Percentiles rank a stretch among this genome's conserved stretches.
Conservation (phyloP, 1,140 invertebrate genomes). For the Zaprionus vittiger region DNA sequence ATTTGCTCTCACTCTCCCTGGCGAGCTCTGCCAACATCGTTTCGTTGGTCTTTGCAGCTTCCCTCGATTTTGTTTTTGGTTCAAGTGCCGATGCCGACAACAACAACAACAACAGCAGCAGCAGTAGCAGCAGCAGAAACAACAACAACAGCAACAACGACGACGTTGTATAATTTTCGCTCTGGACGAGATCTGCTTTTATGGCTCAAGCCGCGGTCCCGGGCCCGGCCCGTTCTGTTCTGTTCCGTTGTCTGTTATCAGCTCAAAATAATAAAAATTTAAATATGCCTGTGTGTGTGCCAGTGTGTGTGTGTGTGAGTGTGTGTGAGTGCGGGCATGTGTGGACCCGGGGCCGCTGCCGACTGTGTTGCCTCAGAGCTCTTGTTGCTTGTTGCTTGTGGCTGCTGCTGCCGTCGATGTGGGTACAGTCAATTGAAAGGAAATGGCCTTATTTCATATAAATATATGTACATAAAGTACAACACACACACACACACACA, state of each 20-base stretch:
- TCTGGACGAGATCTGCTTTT: constrained; percentile 73
- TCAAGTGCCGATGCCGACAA: constrained; percentile 58
- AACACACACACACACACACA: constrained; percentile 54
- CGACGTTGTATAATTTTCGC: constrained; percentile 65
- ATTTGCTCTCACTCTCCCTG: not conserved
- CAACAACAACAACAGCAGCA: constrained; percentile 20
- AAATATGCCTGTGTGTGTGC: constrained; percentile 56
- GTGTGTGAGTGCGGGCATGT: constrained; percentile 37
- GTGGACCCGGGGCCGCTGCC: constrained; percentile 57
- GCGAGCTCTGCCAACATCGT: constrained; percentile 27
- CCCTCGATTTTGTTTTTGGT: constrained; percentile 70
- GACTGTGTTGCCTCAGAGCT: constrained; percentile 31
- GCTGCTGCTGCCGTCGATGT: constrained; percentile 72
- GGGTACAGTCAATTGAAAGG: constrained; percentile 83
- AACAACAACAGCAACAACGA: constrained; percentile 17
- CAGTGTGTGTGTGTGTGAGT: constrained; percentile 22
- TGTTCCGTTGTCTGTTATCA: constrained; percentile 75
- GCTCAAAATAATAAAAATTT: constrained; percentile 83
- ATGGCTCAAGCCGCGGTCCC: constrained; percentile 65
- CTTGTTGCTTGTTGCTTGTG: constrained; percentile 21
- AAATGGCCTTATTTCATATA: constrained; percentile 83
- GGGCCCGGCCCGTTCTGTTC: constrained; percentile 50
- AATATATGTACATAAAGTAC: constrained; percentile 81
- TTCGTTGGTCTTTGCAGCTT: constrained; percentile 69
- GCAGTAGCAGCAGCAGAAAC: constrained; percentile 16